Evolutionary conservation across 1,140 invertebrate genomes (phyloP).

Genomic region (Dysdera silvatica): DNA sequence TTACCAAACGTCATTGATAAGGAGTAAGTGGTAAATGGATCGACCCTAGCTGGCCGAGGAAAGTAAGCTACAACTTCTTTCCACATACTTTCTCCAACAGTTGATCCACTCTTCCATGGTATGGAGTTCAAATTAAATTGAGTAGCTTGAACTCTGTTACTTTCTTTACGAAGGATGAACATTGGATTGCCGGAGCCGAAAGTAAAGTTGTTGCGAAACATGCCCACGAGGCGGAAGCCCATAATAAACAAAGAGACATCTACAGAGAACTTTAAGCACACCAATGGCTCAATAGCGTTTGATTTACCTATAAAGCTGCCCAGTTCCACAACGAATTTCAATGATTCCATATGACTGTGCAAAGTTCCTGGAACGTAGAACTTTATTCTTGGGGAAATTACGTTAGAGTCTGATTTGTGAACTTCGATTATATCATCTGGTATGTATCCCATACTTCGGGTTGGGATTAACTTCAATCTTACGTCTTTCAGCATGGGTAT

Average conservation of each 20-base stretch:
- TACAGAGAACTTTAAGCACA: neutral
- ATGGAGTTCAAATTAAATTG: constrained; percentile 17
- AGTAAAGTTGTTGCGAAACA: neutral
- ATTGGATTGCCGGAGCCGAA: neutral
- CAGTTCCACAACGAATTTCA: constrained; percentile 6
- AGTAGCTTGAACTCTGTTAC: too few relatives aligned
- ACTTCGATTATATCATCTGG: too few relatives aligned
- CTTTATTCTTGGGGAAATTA: too few relatives aligned
- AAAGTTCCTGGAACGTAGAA: neutral
- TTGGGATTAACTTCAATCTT: too few relatives aligned
- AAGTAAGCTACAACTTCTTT: constrained; percentile 15
- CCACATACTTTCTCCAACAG: neutral
- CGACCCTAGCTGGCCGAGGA: constrained; percentile 5
- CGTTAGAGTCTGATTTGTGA: too few relatives aligned
- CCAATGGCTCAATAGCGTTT: neutral
- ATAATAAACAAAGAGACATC: constrained; percentile 7
- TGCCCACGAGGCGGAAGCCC: constrained; percentile 8
- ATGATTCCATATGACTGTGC: neutral
- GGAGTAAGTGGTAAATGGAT: constrained; percentile 10
- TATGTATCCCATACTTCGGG: too few relatives aligned
- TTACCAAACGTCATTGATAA: neutral
- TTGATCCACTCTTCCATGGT: constrained; percentile 8
- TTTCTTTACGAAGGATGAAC: too few relatives aligned
- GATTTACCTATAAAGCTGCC: neutral
- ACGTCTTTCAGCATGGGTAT: too few relatives aligned